These are phyloP conservation scores for Trachythela sp. DNA, from an alignment of 64 coral and sea anemone species.

Conservation along the genomic window DNA sequence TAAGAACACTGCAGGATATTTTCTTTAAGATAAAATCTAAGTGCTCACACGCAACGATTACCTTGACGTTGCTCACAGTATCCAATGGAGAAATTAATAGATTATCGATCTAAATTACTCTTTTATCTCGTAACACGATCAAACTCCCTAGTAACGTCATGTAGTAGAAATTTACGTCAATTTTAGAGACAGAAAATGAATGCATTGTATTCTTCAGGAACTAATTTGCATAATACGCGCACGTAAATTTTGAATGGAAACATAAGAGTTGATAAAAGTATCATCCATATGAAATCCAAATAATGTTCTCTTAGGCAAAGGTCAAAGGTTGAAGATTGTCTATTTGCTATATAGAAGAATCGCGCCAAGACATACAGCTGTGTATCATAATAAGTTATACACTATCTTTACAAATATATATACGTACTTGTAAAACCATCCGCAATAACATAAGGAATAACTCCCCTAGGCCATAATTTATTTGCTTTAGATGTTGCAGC, in stretches of 20 bases:
- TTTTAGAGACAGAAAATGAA: neutral
- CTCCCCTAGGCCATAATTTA: neutral
- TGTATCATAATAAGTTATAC: neutral
- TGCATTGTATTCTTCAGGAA: neutral
- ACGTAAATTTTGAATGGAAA: neutral
- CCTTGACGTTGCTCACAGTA: neutral
- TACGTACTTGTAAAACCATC: neutral
- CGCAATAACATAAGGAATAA: conserved; percentile 15
- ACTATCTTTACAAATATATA: neutral
- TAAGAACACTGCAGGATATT: neutral
- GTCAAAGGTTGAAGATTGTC: conserved; percentile 18
- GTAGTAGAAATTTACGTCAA: neutral
- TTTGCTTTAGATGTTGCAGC: neutral
- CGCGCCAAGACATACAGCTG: neutral
- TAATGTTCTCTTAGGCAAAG: neutral
- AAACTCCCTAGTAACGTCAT: neutral
- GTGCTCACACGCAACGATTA: neutral
- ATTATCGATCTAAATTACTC: neutral
- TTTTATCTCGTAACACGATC: neutral
- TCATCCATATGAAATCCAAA: neutral
- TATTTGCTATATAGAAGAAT: neutral
- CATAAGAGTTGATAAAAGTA: neutral
- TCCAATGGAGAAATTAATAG: neutral
- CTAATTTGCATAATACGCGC: conserved; percentile 7
- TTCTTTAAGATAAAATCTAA: neutral